Base-by-base conservation (phyloP, 2,797 vertebrate species). In the Sebastes dallii region DNA sequence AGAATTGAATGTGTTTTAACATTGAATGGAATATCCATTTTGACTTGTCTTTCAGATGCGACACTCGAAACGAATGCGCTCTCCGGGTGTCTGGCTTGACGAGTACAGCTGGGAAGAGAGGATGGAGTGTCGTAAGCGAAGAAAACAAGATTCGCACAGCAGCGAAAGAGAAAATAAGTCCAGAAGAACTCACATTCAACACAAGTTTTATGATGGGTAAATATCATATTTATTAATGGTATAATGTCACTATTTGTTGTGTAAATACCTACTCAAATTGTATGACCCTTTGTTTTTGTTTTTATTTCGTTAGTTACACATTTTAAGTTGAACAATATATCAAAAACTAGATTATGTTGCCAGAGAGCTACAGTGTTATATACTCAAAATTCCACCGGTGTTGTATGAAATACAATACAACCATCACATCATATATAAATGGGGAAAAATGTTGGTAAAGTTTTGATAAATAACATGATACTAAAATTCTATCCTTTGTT, bases 101-200 rank as follows among this genome's bases (percentile, higher is more conserved):
- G 96, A 97, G 32, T 93, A 93, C 88, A 95, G 95, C 88, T 97
- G 97, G 96, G 97, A 94, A 70, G 95, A 96, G 79, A 97, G 95
- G 80, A 95, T 96, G 87, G 95, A 95, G 27, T 95, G 89, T 89
- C 95, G 91, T 24, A 98, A 98, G 64, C 93, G 97, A 39, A 96
- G 92, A 59, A 96, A 92, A 77, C 92, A 93, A 75, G 94, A 95
- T 32, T 98, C 97, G 1, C 96, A 96, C 75, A 98, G 97, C 94
- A 98, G 97, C 18, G 97, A 97, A 60, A 95, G 96, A 61, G 98
- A 98, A 86, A 98, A 98, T 86, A 96, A 96, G 60, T 95, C 93
- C 76, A 95, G 95, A 81, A 97, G 95, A 93, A 91, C 77, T 39
- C 73, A 86, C 0, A 91, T 71, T 81, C 94, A 89, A 22, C 86